phyloP scores from a whole-genome alignment of 2,113 vertebrate species.

The Centrocercus urophasianus region DNA sequence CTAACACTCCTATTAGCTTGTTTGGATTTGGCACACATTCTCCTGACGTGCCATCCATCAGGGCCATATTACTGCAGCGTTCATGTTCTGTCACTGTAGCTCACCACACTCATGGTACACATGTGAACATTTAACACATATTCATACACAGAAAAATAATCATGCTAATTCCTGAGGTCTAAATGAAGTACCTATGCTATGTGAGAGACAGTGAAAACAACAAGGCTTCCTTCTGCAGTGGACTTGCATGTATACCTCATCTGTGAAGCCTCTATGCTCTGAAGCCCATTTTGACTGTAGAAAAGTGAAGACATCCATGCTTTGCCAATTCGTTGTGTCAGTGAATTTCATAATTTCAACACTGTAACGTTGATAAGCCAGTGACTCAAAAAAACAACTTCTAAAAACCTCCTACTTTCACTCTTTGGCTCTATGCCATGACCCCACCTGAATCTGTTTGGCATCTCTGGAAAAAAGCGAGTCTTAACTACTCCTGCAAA shows the following conservation, averaged over 20 bases:
- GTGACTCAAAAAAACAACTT: background rate
- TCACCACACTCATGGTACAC: background rate
- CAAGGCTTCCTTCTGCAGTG: background rate
- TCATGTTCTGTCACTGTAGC: background rate
- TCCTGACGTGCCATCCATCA: background rate
- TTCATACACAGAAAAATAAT: rapidly evolving
- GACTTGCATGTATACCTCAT: rapidly evolving
- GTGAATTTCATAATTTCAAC: background rate
- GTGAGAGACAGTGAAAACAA: background rate
- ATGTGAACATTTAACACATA: rapidly evolving
- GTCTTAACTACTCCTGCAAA: background rate
- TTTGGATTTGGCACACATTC: rapidly evolving
- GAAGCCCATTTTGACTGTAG: background rate
- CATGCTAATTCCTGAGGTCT: background rate
- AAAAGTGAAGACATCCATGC: background rate
- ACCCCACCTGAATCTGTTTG: background rate
- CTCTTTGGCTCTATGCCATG: background rate
- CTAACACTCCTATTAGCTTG: background rate
- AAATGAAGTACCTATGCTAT: background rate
- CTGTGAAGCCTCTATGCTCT: background rate
- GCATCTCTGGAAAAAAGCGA: background rate
- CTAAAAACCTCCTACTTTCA: background rate
- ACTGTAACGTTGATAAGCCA: background rate
- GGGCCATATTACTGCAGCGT: background rate
- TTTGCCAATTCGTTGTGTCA: background rate